Evolutionary conservation across 2,113 vertebrate genomes (phyloP).

Genomic region (Sorex fumeus): DNA sequence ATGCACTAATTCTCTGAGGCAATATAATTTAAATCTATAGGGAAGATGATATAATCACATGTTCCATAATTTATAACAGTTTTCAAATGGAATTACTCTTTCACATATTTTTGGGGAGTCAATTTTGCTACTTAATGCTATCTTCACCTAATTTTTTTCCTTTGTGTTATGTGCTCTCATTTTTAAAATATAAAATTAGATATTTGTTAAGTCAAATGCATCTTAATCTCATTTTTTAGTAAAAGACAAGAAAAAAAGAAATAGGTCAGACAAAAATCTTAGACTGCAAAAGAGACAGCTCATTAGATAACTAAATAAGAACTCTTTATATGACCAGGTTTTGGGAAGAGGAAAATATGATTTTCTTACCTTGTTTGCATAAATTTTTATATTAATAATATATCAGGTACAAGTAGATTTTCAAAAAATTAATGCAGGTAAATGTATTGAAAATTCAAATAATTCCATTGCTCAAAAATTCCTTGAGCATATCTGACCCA

Average conservation of each 20-base stretch:
- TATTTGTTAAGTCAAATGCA: neutral
- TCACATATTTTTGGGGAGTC: conserved; percentile 34
- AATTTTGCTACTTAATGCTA: neutral
- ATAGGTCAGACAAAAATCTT: neutral
- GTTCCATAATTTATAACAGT: neutral
- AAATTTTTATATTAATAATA: conserved; percentile 38
- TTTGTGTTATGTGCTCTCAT: neutral
- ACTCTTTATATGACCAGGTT: neutral
- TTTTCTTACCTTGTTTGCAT: conserved; percentile 34
- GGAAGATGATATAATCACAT: neutral
- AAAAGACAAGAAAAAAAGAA: neutral
- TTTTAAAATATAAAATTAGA: conserved; percentile 44
- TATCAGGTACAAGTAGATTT: neutral
- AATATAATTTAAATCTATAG: conserved; percentile 12
- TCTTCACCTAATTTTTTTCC: neutral
- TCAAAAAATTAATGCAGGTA: neutral
- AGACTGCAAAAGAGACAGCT: neutral
- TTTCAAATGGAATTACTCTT: neutral
- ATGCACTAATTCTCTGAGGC: conserved; percentile 13
- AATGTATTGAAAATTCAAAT: conserved; percentile 45
- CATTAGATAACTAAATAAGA: conserved; percentile 20
- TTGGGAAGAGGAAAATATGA: conserved; percentile 9
- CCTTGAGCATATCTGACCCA: neutral
- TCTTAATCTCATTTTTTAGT: conserved; percentile 40
- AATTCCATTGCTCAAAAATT: neutral